Base-by-base conservation (phyloP, 2,888 invertebrate species). In the Nomada goodeniana region DNA sequence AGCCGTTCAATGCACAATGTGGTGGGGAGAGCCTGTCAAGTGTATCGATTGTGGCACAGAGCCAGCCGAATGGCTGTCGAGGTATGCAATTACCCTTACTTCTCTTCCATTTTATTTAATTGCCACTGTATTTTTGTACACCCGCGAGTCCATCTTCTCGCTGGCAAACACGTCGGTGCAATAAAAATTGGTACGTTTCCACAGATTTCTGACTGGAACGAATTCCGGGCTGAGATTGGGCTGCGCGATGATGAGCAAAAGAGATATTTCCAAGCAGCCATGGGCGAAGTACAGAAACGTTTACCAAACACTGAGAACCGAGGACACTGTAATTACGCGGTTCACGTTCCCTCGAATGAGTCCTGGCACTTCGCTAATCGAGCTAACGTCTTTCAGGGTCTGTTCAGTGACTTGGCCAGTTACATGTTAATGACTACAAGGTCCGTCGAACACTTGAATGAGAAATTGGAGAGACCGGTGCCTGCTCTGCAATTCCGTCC, bases 31-130 rank as follows among this genome's bases (percentile, higher is more conserved):
- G 72, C 59, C 83, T 77, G 91, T 95, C 0, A 90, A 94, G 63
- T 94, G 95, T 55, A 90, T 95, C 75, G 96, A 96, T 92, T 96
- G 96, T 93, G 96, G 96, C 1, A 94, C 95, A 53, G 95, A 95
- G 81, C 95, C 95, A 2, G 95, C 96, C 0, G 91, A 93, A 63
- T 96, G 96, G 96, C 92, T 96, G 81, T 95, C 95, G 4, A 93
- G 92, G 89, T 95, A 75, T 4, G 26, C 10, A 42, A 20, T 42
- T 36, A 3, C 10, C 20, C 36, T 3, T 44, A 23, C 13, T 10
- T 4, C 13, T 20, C 15, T 20, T 20, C 11, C 2, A n/a, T 1
- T 1, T n/a, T 10, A 29, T 29, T 3, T 2, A 55, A n/a, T 1
- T 0, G 29, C 15, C 11, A 11, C 13, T 20, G 18, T 20, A 11